Conservation (phyloP, 2,888 invertebrate genomes). For the Macrosiphum euphorbiae region DNA sequence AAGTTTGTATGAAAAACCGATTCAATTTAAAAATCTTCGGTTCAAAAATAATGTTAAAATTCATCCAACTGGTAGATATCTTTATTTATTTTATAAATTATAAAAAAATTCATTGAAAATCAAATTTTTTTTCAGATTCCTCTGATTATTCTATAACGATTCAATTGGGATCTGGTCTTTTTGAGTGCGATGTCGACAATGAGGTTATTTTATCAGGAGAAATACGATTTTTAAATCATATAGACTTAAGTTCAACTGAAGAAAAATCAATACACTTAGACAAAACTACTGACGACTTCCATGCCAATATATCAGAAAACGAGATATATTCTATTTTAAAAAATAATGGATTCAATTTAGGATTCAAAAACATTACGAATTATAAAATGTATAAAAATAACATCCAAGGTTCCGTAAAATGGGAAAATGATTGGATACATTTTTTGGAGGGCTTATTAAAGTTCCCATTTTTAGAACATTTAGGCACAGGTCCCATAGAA, state of each 20-base stretch:
- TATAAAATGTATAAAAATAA: background rate
- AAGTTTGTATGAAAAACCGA: background rate
- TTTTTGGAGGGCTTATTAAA: slow-evolving; percentile 51
- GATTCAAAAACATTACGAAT: background rate
- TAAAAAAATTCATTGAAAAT: background rate
- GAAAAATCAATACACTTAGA: background rate
- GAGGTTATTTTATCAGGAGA: background rate
- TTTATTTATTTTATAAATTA: background rate
- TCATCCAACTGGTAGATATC: background rate
- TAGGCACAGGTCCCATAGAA: background rate
- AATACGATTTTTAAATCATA: background rate
- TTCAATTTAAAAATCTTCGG: slow-evolving; percentile 8
- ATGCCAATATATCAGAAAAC: background rate
- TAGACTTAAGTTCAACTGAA: background rate
- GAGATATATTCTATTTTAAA: slow-evolving; percentile 22
- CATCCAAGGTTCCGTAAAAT: slow-evolving; percentile 29
- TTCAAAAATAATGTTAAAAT: slow-evolving; percentile 11
- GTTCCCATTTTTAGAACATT: slow-evolving; percentile 27
- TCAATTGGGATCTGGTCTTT: slow-evolving; percentile 37
- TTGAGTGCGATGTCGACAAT: background rate
- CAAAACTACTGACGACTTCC: background rate
- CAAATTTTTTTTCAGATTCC: background rate
- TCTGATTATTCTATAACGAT: background rate
- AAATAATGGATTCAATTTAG: slow-evolving; percentile 15
- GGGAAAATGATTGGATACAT: slow-evolving; percentile 51